phyloP scores from a whole-genome alignment of 2,797 vertebrate genomes.

The Buceros bicornis region DNA sequence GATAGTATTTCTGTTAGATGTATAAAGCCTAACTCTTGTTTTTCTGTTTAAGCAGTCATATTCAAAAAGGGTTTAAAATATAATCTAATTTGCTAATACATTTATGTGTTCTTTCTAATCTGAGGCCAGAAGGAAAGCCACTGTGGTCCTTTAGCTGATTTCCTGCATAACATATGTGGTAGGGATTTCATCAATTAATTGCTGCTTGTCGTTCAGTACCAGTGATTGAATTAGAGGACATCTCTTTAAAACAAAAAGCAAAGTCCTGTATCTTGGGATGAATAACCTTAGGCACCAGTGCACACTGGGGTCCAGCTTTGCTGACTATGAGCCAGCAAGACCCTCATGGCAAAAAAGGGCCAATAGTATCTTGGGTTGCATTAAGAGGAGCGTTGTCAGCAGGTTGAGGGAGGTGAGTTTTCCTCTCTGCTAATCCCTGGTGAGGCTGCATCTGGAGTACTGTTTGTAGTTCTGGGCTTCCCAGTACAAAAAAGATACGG shows the following conservation, averaged over 20 bases:
- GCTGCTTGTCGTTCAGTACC: background rate
- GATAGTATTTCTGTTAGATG: background rate
- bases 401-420: too few species aligned
- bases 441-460: too few species aligned
- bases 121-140: background rate
- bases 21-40: background rate
- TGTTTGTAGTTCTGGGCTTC: too few species aligned
- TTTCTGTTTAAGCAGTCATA: background rate
- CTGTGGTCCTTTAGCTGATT: background rate
- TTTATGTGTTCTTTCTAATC: background rate
- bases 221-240: background rate
- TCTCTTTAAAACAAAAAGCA: background rate
- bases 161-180: background rate
- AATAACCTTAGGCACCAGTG: background rate
- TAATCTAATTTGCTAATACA: background rate
- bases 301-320: background rate
- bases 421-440: too few species aligned
- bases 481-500: too few species aligned
- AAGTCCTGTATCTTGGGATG: background rate
- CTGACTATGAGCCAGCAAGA: background rate
- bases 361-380: background rate
- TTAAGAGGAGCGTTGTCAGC: too few species aligned
- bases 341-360: background rate
- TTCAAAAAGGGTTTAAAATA: background rate
- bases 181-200: background rate